Base-by-base conservation (phyloP, 2,888 invertebrate genomes). In the Andrena bucephala region DNA sequence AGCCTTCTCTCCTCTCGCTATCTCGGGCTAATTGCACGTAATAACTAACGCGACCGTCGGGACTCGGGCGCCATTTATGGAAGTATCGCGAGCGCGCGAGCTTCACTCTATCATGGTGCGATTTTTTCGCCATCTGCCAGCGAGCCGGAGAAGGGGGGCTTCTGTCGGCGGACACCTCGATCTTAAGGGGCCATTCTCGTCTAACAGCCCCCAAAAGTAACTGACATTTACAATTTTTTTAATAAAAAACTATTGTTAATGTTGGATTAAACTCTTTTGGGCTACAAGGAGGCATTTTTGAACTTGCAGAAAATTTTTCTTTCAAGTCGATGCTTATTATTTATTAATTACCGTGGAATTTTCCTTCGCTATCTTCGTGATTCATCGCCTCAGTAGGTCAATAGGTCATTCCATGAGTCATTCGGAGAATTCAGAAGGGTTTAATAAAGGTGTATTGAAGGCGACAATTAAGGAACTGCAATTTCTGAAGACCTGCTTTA, bases 11-110 rank as follows among this genome's bases (percentile, higher is more conserved):
- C 77, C 65, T 71, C 65, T 59, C 83, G 77, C 77, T 87, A 84
- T 89, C 89, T 83, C 89, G 81, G 86, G 87, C 89, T 92, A 92
- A 92, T 92, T 92, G 91, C 89, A 90, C 90, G 87, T 91, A 91
- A 92, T 92, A 90, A 90, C 90, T 89, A 89, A 89, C 89, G 88
- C 86, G 86, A 80, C 85, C 81, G 86, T 85, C 85, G 84, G 89
- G 87, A 90, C 85, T 84, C 83, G 85, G 84, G 77, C 82, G 83
- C 91, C 91, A 89, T 91, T 91, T 91, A 91, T 87, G 91, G 91
- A 77, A 81, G 70, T 87, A 76, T 77, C 77, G 74, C 67, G 72
- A 65, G 73, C 75, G 68, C 70, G 36, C 82, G 52, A 66, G 69
- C 70, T 78, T 73, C 67, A 74, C 84, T 79, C 73, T 74, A 60